Evolutionary conservation across 2,888 invertebrate species (phyloP), one percentile per base, ranked within the genome.

Genomic region (Tetanocera ferruginea): DNA sequence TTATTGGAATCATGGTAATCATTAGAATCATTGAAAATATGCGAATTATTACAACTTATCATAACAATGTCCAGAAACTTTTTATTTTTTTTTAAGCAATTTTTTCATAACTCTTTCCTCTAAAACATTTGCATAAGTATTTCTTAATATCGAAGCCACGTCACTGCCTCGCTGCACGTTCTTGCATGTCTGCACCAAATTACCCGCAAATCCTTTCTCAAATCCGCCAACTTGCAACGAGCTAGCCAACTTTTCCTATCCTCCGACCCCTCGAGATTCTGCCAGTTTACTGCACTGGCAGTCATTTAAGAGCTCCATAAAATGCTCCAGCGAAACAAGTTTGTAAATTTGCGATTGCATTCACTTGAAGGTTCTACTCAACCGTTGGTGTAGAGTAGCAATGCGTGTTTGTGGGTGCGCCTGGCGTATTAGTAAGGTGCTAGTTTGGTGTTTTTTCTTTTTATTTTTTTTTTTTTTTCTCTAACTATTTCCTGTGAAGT

Each of bases 161-260:
- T 2, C 66, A 64, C 66, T 74, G 64, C 11, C 31, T 23, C n/a
- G 57, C 37, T 17, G 25, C 52, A 23, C 19, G 55, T 55, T 34
- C 28, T 66, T 67, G 67, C 75, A 67, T 75, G 75, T 74, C 66
- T 75, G 55, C 23, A 66, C 25, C 25, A 75, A 75, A 75, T 75
- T 75, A 75, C 52, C 67, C 67, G 67, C 66, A 75, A 75, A 75
- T 75, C 75, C 67, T 67, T 75, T 52, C 14, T 55, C 51, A 34
- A 75, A 67, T 52, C 37, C 75, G 75, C 31, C 67, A 75, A 37
- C 67, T 55, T 55, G 34, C n/a, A 25, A n/a, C 64, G 17, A 64
- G n/a, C 64, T 5, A 66, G 19, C 55, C 55, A 55, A 55, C 55
- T 55, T 19, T 23, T 2, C 19, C 52, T 19, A n/a, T 19, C 0